Percentiles rank a stretch among this genome's conserved stretches.
Evolutionary conservation across 1,140 invertebrate genomes (phyloP).

Genomic region (Eubasilissa regina): DNA sequence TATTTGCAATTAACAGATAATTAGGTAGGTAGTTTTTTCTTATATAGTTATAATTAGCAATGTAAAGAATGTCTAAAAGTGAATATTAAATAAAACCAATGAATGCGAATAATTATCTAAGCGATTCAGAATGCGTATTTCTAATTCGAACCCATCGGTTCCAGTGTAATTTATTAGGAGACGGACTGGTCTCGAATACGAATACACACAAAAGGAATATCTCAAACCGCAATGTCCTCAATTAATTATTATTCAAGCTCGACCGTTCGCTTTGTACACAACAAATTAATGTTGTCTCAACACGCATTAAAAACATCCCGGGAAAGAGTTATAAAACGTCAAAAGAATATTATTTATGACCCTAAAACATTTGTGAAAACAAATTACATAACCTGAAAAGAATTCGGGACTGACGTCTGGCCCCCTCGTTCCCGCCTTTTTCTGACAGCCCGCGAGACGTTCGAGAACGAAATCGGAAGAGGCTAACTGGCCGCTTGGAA

Average conservation of each 20-base stretch:
- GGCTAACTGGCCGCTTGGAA: conserved; percentile 35
- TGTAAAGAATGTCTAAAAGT: no score
- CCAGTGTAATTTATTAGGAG: not conserved
- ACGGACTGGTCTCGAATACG: not conserved
- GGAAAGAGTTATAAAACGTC: conserved; percentile 46
- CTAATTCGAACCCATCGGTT: no score
- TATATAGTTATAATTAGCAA: no score
- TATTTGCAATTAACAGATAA: no score
- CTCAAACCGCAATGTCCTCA: not conserved
- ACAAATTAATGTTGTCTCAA: conserved; percentile 38
- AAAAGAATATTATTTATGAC: conserved; percentile 41
- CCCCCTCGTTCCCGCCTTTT: conserved; percentile 47
- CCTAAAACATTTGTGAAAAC: conserved; percentile 31
- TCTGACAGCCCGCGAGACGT: conserved; percentile 46
- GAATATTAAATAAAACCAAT: no score
- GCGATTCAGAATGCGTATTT: no score
- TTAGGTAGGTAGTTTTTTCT: no score
- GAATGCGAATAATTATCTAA: no score
- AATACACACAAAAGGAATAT: conserved; percentile 2
- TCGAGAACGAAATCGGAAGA: conserved; percentile 37
- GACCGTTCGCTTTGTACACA: not conserved
- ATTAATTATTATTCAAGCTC: conserved; percentile 29
- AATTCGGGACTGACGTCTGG: conserved; percentile 39
- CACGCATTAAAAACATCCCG: conserved; percentile 33
- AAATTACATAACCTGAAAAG: conserved; percentile 49